These are phyloP conservation scores for Ranitomeya variabilis DNA, from an alignment of 2,113 vertebrate species.

Conservation along the genomic window DNA sequence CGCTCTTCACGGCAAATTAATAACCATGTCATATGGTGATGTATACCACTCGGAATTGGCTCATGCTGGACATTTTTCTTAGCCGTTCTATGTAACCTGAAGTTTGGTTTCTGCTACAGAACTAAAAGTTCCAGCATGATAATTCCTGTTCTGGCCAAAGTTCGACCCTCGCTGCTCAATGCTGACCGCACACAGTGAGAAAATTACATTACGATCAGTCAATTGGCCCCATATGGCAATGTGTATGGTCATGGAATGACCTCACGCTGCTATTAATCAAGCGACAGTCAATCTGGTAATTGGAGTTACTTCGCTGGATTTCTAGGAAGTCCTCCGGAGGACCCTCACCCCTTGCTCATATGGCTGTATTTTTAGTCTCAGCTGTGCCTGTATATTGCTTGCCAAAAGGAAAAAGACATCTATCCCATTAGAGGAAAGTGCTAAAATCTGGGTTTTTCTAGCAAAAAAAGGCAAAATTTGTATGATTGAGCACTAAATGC, in stretches of 20 bases:
- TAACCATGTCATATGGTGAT: background rate
- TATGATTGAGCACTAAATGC: too few relatives aligned
- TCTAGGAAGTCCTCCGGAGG: background rate
- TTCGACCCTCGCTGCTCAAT: background rate
- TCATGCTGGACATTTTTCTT: background rate
- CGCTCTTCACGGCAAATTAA: background rate
- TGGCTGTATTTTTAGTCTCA: background rate
- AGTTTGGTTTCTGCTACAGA: background rate
- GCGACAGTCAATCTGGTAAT: background rate
- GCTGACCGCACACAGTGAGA: background rate
- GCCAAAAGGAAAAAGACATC: background rate
- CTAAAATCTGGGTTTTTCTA: background rate
- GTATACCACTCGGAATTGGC: background rate
- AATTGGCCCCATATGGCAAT: constrained; percentile 17
- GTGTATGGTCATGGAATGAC: background rate
- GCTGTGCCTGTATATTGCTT: background rate
- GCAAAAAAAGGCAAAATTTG: too few relatives aligned
- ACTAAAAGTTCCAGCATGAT: background rate
- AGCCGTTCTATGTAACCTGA: background rate
- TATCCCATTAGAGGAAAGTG: background rate
- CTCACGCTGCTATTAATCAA: constrained; percentile 9
- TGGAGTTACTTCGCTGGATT: background rate
- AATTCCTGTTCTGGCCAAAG: background rate
- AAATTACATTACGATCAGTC: constrained; percentile 13
- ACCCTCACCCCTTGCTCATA: background rate